Evolutionary conservation across 2,888 invertebrate genomes (phyloP).

Genomic region (Carpatolechia fugitivella): DNA sequence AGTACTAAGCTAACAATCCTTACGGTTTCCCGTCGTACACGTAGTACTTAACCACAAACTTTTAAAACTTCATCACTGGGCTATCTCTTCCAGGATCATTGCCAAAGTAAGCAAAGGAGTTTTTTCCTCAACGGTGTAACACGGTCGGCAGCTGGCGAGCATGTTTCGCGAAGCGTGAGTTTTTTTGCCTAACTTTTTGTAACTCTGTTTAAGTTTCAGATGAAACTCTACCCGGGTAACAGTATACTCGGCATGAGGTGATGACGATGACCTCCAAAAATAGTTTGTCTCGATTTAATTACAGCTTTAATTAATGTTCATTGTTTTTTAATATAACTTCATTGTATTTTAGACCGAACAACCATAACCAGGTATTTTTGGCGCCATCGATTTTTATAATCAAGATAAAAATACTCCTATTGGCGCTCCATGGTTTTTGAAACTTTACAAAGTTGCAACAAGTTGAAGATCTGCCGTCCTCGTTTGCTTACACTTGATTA

Average conservation of each 20-base stretch:
- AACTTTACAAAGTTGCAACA: no score
- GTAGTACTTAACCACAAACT: no score
- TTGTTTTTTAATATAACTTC: no score
- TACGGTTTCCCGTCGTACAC: no score
- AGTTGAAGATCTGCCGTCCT: no score
- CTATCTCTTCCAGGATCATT: conserved; percentile 1
- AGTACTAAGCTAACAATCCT: no score
- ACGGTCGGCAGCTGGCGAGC: conserved; percentile 55
- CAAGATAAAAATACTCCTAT: no score
- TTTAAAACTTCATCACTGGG: no score
- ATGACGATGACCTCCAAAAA: conserved; percentile 31
- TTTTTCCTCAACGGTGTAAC: conserved; percentile 25
- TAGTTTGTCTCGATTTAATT: conserved; percentile 19
- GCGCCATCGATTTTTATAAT: no score
- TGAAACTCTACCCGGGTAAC: conserved; percentile 57
- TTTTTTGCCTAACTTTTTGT: conserved; percentile 61
- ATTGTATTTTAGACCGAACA: no score
- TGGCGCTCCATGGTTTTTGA: no score
- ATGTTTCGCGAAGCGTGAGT: conserved; percentile 65
- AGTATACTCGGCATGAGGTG: conserved; percentile 36
- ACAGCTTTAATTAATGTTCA: conserved; percentile 10
- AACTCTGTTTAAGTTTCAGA: conserved; percentile 62
- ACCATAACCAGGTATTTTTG: no score
- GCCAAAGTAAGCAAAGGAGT: conserved; percentile 26
- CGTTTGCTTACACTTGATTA: not conserved